Evolutionary conservation across 37 sponge, comb jelly and placozoan species (phyloP), one percentile per base, ranked within the genome.

Genomic region (Eunapius fragilis): DNA sequence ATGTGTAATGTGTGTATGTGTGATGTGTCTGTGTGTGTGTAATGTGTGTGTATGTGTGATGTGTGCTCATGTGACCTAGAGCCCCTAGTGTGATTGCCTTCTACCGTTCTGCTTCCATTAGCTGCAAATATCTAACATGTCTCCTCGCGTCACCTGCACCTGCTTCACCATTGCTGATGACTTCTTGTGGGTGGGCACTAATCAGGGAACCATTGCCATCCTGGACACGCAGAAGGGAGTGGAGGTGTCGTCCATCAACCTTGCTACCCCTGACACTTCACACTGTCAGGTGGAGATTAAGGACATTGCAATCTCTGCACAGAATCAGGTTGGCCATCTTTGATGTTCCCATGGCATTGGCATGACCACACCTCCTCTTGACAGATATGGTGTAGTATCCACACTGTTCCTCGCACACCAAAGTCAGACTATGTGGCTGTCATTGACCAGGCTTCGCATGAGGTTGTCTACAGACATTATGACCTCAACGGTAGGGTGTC

Each of bases 301-400:
- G 72, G 73, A 79, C 58, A 75, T 93, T 0, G 90, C 93, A 22
- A 41, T 86, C 26, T 93, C 93, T 68, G 48, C 47, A 27, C 74
- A 85, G 22, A 79, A 89, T 37, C 90, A 93, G 80, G 93, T 87
- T 25, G 11, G 75, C 34, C 30, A 41, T 41, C 41, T 41, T n/a
- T 41, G 41, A 9, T 41, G 41, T 6, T 41, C 3, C 24, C 78
- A 34, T 78, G 25, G 35, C 25, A 24, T 14, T 27, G 34, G 26
- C 3, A 5, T 2, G 26, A 3, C 2, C 27, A 10, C 32, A 4
- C 26, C 69, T 6, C 36, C 9, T 70, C 36, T 23, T 3, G 41
- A 28, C 71, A 93, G 93, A 76, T 93, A 0, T 93, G 93, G 93
- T 93, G 93, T 77, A 86, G 90, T 34, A 84, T 82, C 27, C 50